phyloP scores from a whole-genome alignment of 2,797 vertebrate genomes.

The Morus bassanus region DNA sequence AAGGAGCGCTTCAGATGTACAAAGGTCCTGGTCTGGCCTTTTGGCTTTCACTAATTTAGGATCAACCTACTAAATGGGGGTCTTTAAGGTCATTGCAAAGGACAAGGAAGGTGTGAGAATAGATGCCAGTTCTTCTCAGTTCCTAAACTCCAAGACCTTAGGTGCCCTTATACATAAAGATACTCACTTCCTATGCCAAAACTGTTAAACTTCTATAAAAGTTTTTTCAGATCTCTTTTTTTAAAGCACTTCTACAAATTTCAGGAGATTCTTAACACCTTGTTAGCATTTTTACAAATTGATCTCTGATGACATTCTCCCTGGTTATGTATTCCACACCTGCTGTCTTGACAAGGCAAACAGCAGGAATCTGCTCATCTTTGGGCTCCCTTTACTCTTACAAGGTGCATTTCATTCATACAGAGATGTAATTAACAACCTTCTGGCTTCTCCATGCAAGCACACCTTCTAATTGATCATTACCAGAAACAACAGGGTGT shows the following conservation, averaged over 20 bases:
- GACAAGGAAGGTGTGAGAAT: neutral
- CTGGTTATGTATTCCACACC: neutral
- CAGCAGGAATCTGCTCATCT: neutral
- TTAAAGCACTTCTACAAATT: neutral
- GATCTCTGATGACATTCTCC: neutral
- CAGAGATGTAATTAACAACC: neutral
- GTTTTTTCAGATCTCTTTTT: neutral
- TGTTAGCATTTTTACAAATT: neutral
- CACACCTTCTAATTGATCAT: neutral
- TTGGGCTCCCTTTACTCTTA: neutral
- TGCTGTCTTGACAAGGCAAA: constrained; percentile 14
- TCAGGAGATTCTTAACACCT: neutral
- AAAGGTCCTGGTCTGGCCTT: neutral
- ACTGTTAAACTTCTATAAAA: neutral
- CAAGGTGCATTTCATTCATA: neutral
- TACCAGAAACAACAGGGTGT: neutral
- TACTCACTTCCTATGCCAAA: neutral
- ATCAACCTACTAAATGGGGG: neutral
- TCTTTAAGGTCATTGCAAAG: neutral
- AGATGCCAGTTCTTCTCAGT: neutral
- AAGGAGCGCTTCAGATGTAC: neutral
- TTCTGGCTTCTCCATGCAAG: neutral
- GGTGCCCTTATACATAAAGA: neutral
- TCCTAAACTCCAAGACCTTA: neutral
- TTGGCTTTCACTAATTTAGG: neutral